phyloP scores from a whole-genome alignment of 2,113 vertebrate genomes.

The Trogon surrucura region DNA sequence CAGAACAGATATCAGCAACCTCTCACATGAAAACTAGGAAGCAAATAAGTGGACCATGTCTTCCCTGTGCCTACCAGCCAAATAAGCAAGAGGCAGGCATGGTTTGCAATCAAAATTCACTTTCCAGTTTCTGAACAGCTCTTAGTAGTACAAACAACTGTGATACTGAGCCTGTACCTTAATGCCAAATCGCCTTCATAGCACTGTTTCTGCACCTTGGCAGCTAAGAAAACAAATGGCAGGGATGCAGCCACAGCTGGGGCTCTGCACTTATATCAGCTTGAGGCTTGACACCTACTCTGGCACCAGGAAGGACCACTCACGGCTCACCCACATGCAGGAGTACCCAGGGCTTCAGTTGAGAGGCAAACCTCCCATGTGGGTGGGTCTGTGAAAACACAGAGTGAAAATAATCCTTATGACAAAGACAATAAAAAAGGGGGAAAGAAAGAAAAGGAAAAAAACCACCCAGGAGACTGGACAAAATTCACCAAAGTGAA shows the following conservation, averaged over 20 bases:
- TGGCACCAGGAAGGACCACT: not conserved
- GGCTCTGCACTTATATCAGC: not conserved
- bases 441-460: accelerated
- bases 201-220: not conserved
- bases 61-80: not conserved
- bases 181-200: accelerated
- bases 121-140: not conserved
- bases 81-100: accelerated
- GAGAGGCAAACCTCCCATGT: not conserved
- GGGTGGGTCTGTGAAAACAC: not conserved
- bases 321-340: not conserved
- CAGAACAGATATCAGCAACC: not conserved
- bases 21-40: accelerated
- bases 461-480: not conserved
- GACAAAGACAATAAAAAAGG: not conserved
- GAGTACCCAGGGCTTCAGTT: not conserved
- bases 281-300: not conserved
- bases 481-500: not conserved
- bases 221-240: not conserved
- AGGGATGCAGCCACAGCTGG: not conserved
- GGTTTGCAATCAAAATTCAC: not conserved
- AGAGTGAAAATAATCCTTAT: not conserved
- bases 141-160: not conserved
- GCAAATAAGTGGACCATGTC: not conserved
- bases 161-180: not conserved